Percentiles rank a stretch among this genome's conserved stretches.
Conservation (phyloP, 23 tunicate genomes). For the Botrylloides violaceus region DNA sequence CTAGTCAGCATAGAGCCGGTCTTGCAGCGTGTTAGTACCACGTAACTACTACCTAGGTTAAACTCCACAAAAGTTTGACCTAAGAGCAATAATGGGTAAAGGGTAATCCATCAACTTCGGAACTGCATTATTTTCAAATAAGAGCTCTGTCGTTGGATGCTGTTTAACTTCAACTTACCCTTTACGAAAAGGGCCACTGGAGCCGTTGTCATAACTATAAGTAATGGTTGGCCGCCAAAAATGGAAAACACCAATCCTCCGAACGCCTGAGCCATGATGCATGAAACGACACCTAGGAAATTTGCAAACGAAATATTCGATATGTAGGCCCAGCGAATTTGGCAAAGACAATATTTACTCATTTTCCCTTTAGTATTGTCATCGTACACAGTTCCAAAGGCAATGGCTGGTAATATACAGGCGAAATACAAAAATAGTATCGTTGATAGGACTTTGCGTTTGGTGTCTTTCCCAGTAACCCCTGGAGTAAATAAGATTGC, state of each 20-base stretch:
- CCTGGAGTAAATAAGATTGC: conserved; percentile 39
- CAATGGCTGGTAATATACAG: conserved; percentile 87
- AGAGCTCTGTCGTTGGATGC: too few species aligned
- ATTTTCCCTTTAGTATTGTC: conserved; percentile 54
- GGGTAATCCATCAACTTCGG: too few species aligned
- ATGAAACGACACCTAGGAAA: conserved; percentile 58
- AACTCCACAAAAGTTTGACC: too few species aligned
- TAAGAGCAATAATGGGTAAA: too few species aligned
- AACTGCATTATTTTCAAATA: neutral
- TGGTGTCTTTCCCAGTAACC: conserved; percentile 68
- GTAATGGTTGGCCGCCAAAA: conserved; percentile 89
- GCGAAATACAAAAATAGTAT: conserved; percentile 86
- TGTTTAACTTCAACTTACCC: conserved; percentile 35
- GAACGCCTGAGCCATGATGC: conserved; percentile 78
- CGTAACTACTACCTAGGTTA: too few species aligned
- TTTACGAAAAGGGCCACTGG: conserved; percentile 90
- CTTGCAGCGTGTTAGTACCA: too few species aligned
- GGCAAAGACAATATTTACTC: conserved; percentile 24
- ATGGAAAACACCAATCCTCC: conserved; percentile 82
- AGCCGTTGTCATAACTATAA: conserved; percentile 79
- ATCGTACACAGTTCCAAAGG: conserved; percentile 89
- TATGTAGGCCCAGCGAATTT: too few species aligned
- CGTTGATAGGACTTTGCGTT: conserved; percentile 66
- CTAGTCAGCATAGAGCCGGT: too few species aligned
- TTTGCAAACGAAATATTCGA: too few species aligned